phyloP scores from a whole-genome alignment of 1,140 invertebrate genomes.

The Homarus americanus region DNA sequence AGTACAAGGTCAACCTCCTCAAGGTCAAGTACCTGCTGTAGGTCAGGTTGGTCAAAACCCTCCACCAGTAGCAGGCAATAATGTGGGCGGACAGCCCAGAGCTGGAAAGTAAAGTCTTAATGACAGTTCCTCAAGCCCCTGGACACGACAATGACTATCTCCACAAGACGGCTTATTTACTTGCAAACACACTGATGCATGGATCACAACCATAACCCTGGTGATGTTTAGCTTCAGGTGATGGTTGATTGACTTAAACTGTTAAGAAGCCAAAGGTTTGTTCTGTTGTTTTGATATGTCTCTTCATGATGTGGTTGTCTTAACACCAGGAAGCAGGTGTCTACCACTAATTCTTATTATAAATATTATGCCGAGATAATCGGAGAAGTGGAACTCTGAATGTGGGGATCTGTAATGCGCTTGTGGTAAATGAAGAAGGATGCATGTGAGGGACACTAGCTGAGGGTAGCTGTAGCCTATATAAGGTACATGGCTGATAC shows the following conservation, averaged over 20 bases:
- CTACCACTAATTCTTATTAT: too few relatives aligned
- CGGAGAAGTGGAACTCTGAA: too few relatives aligned
- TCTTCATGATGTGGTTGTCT: not conserved
- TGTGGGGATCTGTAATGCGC: too few relatives aligned
- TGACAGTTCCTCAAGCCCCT: not conserved
- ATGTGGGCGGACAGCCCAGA: not conserved
- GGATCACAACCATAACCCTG: too few relatives aligned
- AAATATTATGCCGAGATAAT: too few relatives aligned
- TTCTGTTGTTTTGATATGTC: not conserved
- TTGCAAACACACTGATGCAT: too few relatives aligned
- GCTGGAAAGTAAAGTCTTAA: not conserved
- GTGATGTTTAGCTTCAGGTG: not conserved
- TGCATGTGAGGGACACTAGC: too few relatives aligned
- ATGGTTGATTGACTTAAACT: not conserved
- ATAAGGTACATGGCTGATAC: too few relatives aligned
- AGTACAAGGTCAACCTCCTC: conserved; percentile 1
- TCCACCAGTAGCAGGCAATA: conserved; percentile 22
- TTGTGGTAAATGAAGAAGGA: too few relatives aligned
- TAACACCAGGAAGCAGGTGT: too few relatives aligned
- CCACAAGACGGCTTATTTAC: too few relatives aligned
- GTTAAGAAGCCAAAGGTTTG: not conserved
- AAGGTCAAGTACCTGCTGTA: not conserved
- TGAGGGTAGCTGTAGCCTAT: too few relatives aligned
- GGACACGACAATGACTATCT: not conserved
- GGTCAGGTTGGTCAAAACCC: conserved; percentile 2